These are phyloP conservation scores for Tolypeutes matacus DNA, from an alignment of 2,797 vertebrate species.

Conservation along the genomic window DNA sequence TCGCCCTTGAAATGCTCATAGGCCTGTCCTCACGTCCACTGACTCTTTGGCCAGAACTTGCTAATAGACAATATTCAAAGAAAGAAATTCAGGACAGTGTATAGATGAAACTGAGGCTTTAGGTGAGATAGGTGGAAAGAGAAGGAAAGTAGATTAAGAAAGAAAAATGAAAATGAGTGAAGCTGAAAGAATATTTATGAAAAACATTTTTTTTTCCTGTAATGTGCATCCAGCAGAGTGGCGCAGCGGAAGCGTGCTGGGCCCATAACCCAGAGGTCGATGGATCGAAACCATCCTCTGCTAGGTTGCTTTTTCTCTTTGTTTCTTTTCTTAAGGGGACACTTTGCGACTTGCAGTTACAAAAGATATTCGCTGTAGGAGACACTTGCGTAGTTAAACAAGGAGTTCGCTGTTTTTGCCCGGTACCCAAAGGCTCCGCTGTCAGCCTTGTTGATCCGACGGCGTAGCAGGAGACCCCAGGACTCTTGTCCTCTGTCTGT, in stretches of 20 bases:
- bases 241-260: background rate
- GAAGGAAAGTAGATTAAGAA: background rate
- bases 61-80: background rate
- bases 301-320: too few species aligned
- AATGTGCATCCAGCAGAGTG: background rate
- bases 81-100: background rate
- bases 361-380: too few species aligned
- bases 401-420: too few species aligned
- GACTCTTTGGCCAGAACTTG: background rate
- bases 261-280: background rate
- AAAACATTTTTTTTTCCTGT: too few species aligned
- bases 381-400: too few species aligned
- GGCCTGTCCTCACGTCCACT: background rate
- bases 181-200: too few species aligned
- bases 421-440: too few species aligned
- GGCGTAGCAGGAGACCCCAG: background rate
- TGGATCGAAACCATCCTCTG: background rate
- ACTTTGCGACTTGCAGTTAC: too few species aligned
- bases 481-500: background rate
- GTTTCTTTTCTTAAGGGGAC: too few species aligned
- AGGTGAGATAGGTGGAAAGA: background rate
- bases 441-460: too few species aligned
- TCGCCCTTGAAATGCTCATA: background rate
- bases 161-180: background rate
- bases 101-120: background rate